Evolutionary conservation across 1,140 invertebrate species (phyloP), one percentile per base, ranked within the genome.

Genomic region (Drosophila neocordata): DNA sequence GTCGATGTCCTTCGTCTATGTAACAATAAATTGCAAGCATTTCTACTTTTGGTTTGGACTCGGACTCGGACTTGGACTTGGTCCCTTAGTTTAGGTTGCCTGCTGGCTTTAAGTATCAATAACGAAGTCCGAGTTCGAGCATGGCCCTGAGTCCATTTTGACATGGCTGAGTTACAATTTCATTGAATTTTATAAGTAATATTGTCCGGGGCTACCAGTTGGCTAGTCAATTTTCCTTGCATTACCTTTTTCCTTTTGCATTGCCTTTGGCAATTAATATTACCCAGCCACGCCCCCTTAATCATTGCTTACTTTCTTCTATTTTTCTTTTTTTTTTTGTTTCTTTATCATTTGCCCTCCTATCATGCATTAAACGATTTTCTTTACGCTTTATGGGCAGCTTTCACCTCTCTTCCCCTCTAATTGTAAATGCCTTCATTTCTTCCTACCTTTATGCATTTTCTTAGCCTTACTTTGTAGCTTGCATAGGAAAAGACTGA

Each of bases 291-390:
- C 27, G 27, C 27, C 27, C 27, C 13, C 18, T 53, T 55, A 24
- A 9, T 34, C 13, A 18, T 13, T 13, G 20, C 31, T 57, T 44
- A 24, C 3, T 38, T 67, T 52, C 18, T 11, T 8, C 13, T 20
- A 11, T 7, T 18, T 37, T 34, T 18, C 22, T 13, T 4, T 24
- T 4, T 24, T 1, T 24, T 24, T 24, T 1, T 24, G 24, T 4
- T 24, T 24, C 31, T 9, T n/a, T 24, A 24, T 24, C 22, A 2
- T 24, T 24, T 2, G 2, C 4, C 22, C 59, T 20, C 38, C 11
- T 1, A 83, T 84, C 64, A 68, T 85, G 65, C 66, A 80, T 68
- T 77, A 73, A 84, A 85, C 74, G 77, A 69, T 64, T 80, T 84
- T 68, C 59, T 67, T 65, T 77, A 77, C 80, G 76, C 79, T 83